phyloP scores from a whole-genome alignment of 2,888 invertebrate genomes.

The Drosophila vallismaia region DNA sequence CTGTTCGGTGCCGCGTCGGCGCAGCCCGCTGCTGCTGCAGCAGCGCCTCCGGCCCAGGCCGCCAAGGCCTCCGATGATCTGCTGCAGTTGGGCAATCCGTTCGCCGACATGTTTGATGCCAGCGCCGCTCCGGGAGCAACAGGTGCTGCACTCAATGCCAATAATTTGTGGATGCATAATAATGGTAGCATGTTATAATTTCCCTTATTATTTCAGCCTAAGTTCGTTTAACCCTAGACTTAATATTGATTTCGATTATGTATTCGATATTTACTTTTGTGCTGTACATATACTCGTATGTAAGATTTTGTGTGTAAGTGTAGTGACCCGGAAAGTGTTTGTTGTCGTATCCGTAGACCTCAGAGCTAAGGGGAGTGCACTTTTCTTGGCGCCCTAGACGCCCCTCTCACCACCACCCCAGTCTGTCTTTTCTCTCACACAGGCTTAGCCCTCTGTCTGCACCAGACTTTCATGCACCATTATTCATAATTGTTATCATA shows the following conservation, averaged over 20 bases:
- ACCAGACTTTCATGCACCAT: conserved; percentile 41
- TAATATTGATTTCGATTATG: conserved; percentile 31
- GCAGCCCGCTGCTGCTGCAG: conserved; percentile 82
- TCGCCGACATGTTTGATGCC: conserved; percentile 94
- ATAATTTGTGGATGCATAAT: conserved; percentile 85
- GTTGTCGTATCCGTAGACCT: conserved; percentile 31
- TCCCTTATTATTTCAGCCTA: conserved; percentile 56
- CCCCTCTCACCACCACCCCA: conserved; percentile 13
- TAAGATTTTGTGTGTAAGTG: conserved; percentile 41
- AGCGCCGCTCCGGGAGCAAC: conserved; percentile 81
- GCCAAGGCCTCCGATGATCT: conserved; percentile 94
- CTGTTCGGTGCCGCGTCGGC: conserved; percentile 87
- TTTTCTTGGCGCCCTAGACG: conserved; percentile 21
- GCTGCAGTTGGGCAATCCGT: conserved; percentile 95
- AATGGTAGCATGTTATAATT: conserved; percentile 84
- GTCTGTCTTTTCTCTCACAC: conserved; percentile 13
- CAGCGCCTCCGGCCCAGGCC: conserved; percentile 79
- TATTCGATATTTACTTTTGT: conserved; percentile 33
- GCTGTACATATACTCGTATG: conserved; percentile 46
- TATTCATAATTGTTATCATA: conserved; percentile 31
- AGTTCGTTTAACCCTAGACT: conserved; percentile 28
- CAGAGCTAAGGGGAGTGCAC: conserved; percentile 38
- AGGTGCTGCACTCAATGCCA: conserved; percentile 81
- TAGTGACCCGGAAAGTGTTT: conserved; percentile 34
- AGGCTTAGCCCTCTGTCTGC: conserved; percentile 31